A percentile compares a stretch with the other conserved stretches of the same genome.
These are phyloP conservation scores for Agrotis clavis DNA, from an alignment of 2,888 invertebrate genomes.

Conservation along the genomic window DNA sequence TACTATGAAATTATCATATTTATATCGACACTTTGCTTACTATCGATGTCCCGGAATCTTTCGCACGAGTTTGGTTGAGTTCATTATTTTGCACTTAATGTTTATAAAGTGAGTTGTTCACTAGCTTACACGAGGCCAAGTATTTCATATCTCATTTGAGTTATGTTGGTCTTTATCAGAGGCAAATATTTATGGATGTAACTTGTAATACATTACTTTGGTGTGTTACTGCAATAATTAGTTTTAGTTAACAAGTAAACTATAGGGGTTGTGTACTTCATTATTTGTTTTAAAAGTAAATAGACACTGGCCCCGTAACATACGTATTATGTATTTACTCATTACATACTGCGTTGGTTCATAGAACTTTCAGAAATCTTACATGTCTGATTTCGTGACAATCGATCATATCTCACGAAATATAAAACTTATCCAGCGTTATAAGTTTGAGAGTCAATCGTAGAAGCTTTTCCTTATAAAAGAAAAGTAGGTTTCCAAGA, in stretches of 20 bases:
- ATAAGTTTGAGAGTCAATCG: neutral
- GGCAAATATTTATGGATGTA: neutral
- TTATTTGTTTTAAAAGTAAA: neutral
- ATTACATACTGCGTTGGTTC: neutral
- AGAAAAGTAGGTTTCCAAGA: neutral
- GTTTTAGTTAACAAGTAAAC: neutral
- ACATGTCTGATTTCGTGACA: neutral
- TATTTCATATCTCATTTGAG: neutral
- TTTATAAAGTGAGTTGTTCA: neutral
- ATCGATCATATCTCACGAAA: neutral
- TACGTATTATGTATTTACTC: neutral
- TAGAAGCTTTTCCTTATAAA: slow-evolving; percentile 1
- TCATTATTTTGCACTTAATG: neutral
- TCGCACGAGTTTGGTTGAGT: neutral
- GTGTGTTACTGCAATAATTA: neutral
- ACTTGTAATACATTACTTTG: neutral
- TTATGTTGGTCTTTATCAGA: neutral
- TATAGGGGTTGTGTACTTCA: neutral
- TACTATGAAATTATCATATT: neutral
- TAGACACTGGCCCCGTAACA: neutral
- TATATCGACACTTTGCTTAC: neutral
- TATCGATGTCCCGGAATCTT: neutral
- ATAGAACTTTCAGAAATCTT: neutral
- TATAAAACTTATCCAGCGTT: neutral
- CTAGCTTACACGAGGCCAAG: no score